Base-by-base conservation (phyloP, 2,888 invertebrate genomes). In the Poecilus cupreus region DNA sequence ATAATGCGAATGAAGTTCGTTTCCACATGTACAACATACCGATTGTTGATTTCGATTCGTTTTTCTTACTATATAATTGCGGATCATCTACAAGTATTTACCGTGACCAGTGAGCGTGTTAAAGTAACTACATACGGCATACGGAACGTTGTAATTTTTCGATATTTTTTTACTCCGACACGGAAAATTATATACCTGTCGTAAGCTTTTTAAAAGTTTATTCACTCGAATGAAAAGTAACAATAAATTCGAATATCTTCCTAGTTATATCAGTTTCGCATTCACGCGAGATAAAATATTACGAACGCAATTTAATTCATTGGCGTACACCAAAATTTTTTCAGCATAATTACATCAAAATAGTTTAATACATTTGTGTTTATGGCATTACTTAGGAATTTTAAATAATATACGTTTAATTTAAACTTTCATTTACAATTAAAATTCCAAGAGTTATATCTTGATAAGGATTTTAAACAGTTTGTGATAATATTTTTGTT, bases 401-500 rank as follows among this genome's bases (percentile, higher is more conserved):
- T 51, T 2, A 51, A 22, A 0, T 43, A 13, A 43, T 43, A 43
- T 51, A 51, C 32, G 32, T 32, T 6, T 32, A 32, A 51, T 51
- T 51, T 51, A 0, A 51, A 13, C 51, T 51, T 51, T 51, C 51
- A 51, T 51, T 51, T 18, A 37, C 22, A 68, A 68, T 68, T 68
- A 68, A 68, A 68, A 68, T 68, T 37, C 64, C 64, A 18, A 68
- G 3, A 68, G 18, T 68, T 8, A 68, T 16, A 68, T 68, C 64
- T 37, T 18, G 64, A 68, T 68, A 68, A 68, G 64, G 37, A 13
- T 3, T 26, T 60, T 26, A 60, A 68, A 39, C 32, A 68, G 16
- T 70, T 70, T 46, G 60, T 72, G 72, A 72, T 46, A 72, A 72
- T 13, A 72, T 22, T 64, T n/a, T 64, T 72, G 72, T 46, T 72